Base-by-base conservation (phyloP, 2,113 vertebrate genomes). In the Anthoscopus minutus region DNA sequence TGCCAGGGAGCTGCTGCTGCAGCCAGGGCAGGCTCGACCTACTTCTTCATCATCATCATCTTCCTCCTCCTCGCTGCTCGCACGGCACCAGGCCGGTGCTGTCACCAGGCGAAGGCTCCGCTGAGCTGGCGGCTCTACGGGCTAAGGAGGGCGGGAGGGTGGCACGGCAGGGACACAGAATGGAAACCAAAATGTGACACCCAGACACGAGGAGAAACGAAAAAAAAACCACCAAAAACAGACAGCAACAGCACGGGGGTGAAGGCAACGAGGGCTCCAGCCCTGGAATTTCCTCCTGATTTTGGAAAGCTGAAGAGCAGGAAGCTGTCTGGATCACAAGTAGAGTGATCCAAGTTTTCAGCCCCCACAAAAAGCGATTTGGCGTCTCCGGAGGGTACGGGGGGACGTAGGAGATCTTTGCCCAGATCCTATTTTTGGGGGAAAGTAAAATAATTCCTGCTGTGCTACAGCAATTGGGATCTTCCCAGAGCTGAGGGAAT, bases 1-100 rank as follows among this genome's bases (percentile, higher is more conserved):
- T 8, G 69, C 77, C 86, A 10, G 47, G 60, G 53, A 8, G 22
- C 20, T 0, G 64, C 80, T 54, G 82, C 2, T 3, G 70, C 90
- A 24, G 6, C 40, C 40, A 3, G 86, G 85, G 67, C 92, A 77
- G 38, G 45, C 90, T 86, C 24, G 58, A 98, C 98, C 97, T 98
- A 98, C 98, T 97, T 97, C 98, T 94, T 98, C 98, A 98, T 98
- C 98, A 96, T 98, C 98, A 98, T 98, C 98, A 94, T 98, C 98
- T 96, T 98, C 98, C 96, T 98, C 98, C 92, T 98, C 98, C 47
- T 98, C 98, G 50, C 94, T 97, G 97, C 97, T 95, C 25, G 93
- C 73, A 57, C 93, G 97, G 93, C 97, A 97, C 97, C 98, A 98
- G 96, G 98, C 97, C 14, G 98, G 98, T 8, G 97, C 96, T 81